Conservation (phyloP, 35 echinoderm and acorn worm genomes). For the Amphiura filiformis region DNA sequence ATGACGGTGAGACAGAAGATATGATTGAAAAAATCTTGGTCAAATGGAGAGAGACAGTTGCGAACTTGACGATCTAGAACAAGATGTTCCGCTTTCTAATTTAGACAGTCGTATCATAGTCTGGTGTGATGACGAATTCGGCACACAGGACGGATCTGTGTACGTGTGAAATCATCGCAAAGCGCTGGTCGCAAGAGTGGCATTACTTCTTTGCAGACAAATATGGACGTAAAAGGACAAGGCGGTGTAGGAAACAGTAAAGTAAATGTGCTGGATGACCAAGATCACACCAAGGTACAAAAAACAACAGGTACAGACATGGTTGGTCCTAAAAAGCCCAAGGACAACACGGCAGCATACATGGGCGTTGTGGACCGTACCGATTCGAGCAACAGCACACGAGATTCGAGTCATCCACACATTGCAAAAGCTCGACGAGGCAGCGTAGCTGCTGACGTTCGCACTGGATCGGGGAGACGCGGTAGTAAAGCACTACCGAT, state of each 20-base stretch:
- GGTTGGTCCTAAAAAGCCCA: background rate
- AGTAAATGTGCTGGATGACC: too few species aligned
- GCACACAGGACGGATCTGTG: too few species aligned
- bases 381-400: background rate
- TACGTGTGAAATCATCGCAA: too few species aligned
- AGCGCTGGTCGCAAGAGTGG: too few species aligned
- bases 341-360: slow-evolving; percentile 12
- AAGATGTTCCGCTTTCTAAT: background rate
- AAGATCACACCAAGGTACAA: too few species aligned
- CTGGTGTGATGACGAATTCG: background rate
- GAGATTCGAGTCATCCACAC: background rate
- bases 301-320: too few species aligned
- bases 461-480: background rate
- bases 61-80: background rate
- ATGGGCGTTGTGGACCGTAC: slow-evolving; percentile 33
- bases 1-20: too few species aligned
- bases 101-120: background rate
- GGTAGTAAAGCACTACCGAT: background rate
- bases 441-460: background rate
- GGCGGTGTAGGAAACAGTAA: too few species aligned
- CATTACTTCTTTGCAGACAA: too few species aligned
- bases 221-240: too few species aligned
- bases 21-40: background rate
- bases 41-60: background rate
- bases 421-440: background rate